phyloP scores from a whole-genome alignment of 1,140 invertebrate species.

The Drosophila erecta region DNA sequence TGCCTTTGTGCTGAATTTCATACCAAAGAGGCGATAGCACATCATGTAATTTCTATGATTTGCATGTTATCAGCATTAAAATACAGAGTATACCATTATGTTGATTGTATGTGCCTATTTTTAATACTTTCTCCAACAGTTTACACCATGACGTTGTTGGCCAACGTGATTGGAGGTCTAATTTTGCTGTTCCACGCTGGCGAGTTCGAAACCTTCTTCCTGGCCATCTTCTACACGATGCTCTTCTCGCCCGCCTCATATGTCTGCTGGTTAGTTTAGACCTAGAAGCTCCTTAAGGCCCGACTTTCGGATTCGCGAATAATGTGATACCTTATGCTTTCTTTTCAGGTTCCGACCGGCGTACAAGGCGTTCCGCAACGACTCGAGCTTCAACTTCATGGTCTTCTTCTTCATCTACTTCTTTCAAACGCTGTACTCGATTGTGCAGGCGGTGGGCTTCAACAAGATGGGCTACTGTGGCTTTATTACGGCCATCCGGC shows the following conservation, averaged over 20 bases:
- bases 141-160: constrained; percentile 92
- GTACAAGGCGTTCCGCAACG: constrained; percentile 92
- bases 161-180: constrained; percentile 94
- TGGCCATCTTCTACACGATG: constrained; percentile 95
- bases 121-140: constrained; percentile 86
- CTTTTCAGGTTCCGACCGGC: constrained; percentile 86
- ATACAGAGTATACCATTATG: neutral
- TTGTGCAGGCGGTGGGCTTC: constrained; percentile 94
- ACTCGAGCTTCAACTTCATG: constrained; percentile 99
- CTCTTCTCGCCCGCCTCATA: constrained; percentile 99
- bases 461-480: constrained; percentile 86
- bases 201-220: constrained; percentile 92
- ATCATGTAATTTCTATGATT: too few species aligned
- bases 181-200: constrained; percentile 88
- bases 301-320: too few species aligned
- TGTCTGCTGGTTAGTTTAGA: constrained; percentile 94
- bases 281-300: neutral
- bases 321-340: constrained; percentile 8
- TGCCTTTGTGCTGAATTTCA: neutral
- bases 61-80: too few species aligned
- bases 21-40: neutral
- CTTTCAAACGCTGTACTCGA: constrained; percentile 96
- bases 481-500: constrained; percentile 89
- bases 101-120: neutral
- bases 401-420: constrained; percentile 99